A percentile compares a stretch with the other conserved stretches of the same genome.
Evolutionary conservation across 2,797 vertebrate species (phyloP).

Genomic region (Todus mexicanus): DNA sequence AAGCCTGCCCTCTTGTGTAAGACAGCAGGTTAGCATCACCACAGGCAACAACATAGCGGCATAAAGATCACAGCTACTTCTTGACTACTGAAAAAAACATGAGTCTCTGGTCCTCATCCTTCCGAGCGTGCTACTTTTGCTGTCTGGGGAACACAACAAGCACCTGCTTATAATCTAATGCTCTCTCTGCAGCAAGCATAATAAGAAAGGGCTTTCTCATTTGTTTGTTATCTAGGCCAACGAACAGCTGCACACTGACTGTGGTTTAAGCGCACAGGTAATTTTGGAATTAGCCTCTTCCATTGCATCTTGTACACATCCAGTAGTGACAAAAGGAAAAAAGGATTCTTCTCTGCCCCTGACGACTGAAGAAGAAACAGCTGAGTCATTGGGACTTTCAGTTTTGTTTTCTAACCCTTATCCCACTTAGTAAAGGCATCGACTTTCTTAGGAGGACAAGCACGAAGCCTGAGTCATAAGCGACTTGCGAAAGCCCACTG

Average conservation of each 20-base stretch:
- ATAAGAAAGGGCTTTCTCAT: background rate
- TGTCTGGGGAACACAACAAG: background rate
- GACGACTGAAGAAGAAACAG: background rate
- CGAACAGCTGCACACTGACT: background rate
- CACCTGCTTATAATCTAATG: background rate
- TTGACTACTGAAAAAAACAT: background rate
- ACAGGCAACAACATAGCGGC: background rate
- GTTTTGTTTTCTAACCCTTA: background rate
- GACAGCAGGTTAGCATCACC: background rate
- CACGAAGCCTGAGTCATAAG: background rate
- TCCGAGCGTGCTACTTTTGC: background rate
- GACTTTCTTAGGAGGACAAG: background rate
- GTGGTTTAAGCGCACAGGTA: background rate
- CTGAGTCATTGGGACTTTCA: background rate
- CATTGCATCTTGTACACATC: background rate
- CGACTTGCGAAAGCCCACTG: background rate
- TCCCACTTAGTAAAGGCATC: background rate
- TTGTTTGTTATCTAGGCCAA: background rate
- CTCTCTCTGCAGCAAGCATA: background rate
- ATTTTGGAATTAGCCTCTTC: background rate
- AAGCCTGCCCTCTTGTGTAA: constrained; percentile 69
- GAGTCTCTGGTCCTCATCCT: background rate
- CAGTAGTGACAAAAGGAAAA: background rate
- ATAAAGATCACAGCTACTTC: background rate
- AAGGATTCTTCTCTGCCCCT: background rate